Base-by-base conservation (phyloP, 2,888 invertebrate genomes). In the Desoria tigrina region DNA sequence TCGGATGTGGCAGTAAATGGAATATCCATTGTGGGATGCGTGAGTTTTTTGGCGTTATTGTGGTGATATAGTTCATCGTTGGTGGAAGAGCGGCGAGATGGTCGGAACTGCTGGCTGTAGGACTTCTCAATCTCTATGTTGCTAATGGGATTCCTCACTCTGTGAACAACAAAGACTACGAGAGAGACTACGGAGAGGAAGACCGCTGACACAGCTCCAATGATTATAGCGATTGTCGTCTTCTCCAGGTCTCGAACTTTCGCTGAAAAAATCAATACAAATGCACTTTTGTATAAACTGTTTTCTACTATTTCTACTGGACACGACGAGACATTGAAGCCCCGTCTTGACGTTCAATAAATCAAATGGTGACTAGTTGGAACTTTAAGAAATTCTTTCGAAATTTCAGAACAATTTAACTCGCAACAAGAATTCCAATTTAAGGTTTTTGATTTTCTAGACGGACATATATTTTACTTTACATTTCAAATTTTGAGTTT, bases 201-300 rank as follows among this genome's bases (percentile, higher is more conserved):
- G 26, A 74, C 66, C 21, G 76, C 76, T 26, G 76, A 72, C 27
- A 63, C 72, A 1, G 72, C 69, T 27, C 76, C 76, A 42, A 74
- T 73, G 61, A 76, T 76, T 42, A 76, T 74, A 27, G 76, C 76
- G 39, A 76, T 74, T 62, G 76, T 76, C 53, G 76, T 74, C 56
- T 72, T 76, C 68, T 74, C 69, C 63, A 76, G 71, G 54, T 76
- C 76, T 59, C 73, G 74, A 66, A 70, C 70, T 74, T 76, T 76
- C 45, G 76, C 76, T 37, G 27, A 39, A 24, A 55, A 49, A 66
- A 65, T 62, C 65, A 64, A 69, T 60, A 67, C 42, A 50, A 54
- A 58, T 18, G 26, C 27, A n/a, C 45, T 28, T 21, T 9, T 21
- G n/a, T n/a, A n/a, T n/a, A n/a, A n/a, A n/a, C n/a, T n/a, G n/a